Percentiles rank a stretch among this genome's conserved stretches.
phyloP scores from a whole-genome alignment of 2,888 invertebrate genomes.

The Parapristionchus giblindavisi region DNA sequence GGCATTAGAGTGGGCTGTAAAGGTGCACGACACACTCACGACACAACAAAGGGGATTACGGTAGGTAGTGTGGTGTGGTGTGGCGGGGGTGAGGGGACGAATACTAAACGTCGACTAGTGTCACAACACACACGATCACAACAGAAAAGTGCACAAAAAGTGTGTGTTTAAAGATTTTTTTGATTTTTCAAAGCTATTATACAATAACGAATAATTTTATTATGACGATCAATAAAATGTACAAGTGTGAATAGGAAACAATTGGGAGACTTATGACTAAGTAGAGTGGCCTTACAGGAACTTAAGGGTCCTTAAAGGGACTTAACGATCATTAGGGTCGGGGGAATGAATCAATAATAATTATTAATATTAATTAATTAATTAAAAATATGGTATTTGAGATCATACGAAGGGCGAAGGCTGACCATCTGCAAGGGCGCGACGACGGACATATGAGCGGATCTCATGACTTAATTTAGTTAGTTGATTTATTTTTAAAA shows the following conservation, averaged over 20 bases:
- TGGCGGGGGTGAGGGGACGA: background rate
- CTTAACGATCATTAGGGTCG: background rate
- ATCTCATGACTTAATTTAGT: slow-evolving; percentile 57
- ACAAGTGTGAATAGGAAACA: background rate
- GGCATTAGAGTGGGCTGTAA: slow-evolving; percentile 28
- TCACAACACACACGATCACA: slow-evolving; percentile 19
- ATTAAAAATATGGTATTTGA: background rate
- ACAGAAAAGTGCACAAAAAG: background rate
- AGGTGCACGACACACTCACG: background rate
- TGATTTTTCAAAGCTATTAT: no score
- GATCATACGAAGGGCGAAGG: slow-evolving; percentile 33
- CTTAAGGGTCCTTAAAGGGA: background rate
- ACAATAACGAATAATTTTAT: background rate
- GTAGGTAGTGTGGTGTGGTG: background rate
- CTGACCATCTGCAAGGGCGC: background rate
- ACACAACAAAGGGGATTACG: background rate
- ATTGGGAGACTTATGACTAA: no score
- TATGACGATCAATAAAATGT: background rate
- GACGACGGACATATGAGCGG: slow-evolving; percentile 54
- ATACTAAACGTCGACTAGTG: slow-evolving; percentile 17
- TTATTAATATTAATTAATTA: no score
- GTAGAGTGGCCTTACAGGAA: no score
- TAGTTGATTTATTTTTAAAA: slow-evolving; percentile 5
- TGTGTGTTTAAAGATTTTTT: no score
- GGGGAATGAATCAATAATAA: no score